These are phyloP conservation scores for Dryococelus australis DNA, from an alignment of 2,888 invertebrate species.

Conservation along the genomic window DNA sequence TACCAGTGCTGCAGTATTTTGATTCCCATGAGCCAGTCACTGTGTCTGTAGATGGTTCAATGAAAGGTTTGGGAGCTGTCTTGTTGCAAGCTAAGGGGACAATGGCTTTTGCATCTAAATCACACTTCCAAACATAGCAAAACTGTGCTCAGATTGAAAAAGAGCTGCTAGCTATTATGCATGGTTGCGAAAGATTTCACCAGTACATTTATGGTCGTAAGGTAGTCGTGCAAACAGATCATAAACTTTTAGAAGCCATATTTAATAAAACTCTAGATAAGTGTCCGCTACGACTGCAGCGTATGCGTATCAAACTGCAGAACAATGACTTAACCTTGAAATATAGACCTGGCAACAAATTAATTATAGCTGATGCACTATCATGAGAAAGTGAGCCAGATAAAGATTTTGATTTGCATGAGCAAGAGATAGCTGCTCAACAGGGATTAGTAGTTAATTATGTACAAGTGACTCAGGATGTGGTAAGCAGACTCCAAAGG, in stretches of 20 bases:
- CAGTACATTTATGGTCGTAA: conserved; percentile 5
- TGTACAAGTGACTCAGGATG: too few relatives aligned
- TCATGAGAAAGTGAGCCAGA: background rate
- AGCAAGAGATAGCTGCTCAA: background rate
- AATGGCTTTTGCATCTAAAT: conserved; percentile 12
- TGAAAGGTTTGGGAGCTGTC: background rate
- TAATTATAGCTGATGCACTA: background rate
- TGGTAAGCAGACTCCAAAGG: too few relatives aligned
- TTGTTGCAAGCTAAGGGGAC: background rate
- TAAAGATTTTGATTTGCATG: background rate
- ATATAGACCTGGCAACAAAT: background rate
- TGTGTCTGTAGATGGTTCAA: background rate
- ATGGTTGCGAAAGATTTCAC: background rate
- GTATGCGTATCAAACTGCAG: background rate
- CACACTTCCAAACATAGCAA: background rate
- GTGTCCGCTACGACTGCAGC: background rate
- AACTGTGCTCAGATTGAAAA: conserved; percentile 11
- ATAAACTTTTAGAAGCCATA: background rate
- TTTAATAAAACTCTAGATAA: background rate
- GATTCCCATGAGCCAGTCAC: too few relatives aligned
- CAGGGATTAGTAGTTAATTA: background rate
- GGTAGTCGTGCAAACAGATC: background rate
- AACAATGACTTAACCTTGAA: background rate
- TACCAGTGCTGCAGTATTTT: too few relatives aligned
- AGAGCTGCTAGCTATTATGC: background rate